phyloP scores from a whole-genome alignment of 2,113 vertebrate species.

The Rynchops niger region DNA sequence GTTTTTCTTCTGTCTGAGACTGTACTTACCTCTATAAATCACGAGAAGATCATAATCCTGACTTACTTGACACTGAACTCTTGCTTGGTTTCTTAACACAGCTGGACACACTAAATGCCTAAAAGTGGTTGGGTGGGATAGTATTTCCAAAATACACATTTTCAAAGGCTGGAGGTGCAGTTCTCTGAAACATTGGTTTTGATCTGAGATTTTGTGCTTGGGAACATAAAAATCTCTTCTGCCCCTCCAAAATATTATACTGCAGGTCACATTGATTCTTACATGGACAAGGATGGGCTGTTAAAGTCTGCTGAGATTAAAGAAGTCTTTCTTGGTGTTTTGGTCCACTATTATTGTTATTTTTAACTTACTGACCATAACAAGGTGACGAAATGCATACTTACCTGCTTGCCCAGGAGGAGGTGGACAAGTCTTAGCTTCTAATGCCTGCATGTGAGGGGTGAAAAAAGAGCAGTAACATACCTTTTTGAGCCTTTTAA shows the following conservation, averaged over 20 bases:
- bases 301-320: neutral
- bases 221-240: neutral
- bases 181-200: neutral
- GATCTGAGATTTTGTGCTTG: neutral
- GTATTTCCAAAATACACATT: conserved; percentile 27
- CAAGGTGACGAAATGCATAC: neutral
- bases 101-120: neutral
- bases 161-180: neutral
- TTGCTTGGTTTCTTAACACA: conserved; percentile 9
- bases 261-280: neutral
- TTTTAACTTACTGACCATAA: neutral
- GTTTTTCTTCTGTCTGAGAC: conserved; percentile 62
- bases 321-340: neutral
- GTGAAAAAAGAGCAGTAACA: neutral
- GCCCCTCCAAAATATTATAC: neutral
- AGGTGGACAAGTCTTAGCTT: neutral
- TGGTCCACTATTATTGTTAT: neutral
- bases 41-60: conserved; percentile 25
- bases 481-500: neutral
- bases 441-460: neutral
- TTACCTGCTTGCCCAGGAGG: neutral
- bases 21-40: conserved; percentile 48
- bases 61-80: conserved; percentile 21
- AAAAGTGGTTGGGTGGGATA: neutral
- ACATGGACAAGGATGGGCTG: neutral